Evolutionary conservation across 2,888 invertebrate species (phyloP).

Genomic region (Tenthredo amoena): DNA sequence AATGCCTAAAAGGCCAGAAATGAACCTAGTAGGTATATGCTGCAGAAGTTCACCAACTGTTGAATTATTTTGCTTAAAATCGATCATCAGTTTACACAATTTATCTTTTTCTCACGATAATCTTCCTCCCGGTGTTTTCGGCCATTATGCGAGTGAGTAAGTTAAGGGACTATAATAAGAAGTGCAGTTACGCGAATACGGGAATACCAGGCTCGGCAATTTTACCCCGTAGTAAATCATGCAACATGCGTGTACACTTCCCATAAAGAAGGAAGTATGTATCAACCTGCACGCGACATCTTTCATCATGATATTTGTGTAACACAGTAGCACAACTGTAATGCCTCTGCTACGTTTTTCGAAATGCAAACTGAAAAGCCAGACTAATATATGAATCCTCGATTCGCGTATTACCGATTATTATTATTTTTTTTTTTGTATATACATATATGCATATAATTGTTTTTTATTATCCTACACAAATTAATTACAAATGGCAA

Average conservation of each 20-base stretch:
- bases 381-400: not conserved
- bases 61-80: not conserved
- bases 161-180: not conserved
- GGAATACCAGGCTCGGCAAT: not conserved
- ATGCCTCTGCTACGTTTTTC: not conserved
- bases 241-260: slow-evolving; percentile 21
- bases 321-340: not conserved
- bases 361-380: not conserved
- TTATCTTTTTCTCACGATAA: not conserved
- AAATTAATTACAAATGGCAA: not conserved
- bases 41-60: not conserved
- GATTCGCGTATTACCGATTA: not conserved
- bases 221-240: slow-evolving; percentile 28
- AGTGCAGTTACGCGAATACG: slow-evolving; percentile 30
- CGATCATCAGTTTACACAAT: not conserved
- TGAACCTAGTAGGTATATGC: not conserved
- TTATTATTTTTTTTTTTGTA: not conserved
- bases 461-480: not conserved
- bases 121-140: not conserved
- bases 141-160: not conserved
- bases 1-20: not conserved
- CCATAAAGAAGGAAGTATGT: slow-evolving; percentile 24
- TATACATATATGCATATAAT: not conserved
- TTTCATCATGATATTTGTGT: slow-evolving; percentile 32
- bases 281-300: slow-evolving; percentile 47